Percentiles rank a stretch among this genome's conserved stretches.
phyloP scores from a whole-genome alignment of 2,113 vertebrate genomes.

The Mionectes macconnelli region DNA sequence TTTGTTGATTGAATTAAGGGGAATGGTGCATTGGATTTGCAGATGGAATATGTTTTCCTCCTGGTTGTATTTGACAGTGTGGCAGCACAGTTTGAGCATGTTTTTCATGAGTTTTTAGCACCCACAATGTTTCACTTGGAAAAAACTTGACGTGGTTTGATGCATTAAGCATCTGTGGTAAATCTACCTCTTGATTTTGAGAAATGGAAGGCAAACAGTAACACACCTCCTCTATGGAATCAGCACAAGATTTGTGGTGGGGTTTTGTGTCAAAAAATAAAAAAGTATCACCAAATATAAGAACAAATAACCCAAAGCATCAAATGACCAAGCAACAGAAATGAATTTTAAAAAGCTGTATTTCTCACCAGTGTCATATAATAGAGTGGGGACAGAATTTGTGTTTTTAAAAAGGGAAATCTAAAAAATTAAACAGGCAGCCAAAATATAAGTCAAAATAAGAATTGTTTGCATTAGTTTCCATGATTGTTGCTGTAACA shows the following conservation, averaged over 20 bases:
- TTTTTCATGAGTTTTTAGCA: background rate
- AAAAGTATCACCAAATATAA: background rate
- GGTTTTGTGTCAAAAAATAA: background rate
- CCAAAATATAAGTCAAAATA: background rate
- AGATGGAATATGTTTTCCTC: background rate
- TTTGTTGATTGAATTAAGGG: background rate
- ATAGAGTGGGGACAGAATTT: background rate
- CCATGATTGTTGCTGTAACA: background rate
- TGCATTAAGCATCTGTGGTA: constrained; percentile 41
- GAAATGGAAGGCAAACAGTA: background rate
- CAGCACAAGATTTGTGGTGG: background rate
- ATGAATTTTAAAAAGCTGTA: background rate
- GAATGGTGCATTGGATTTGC: background rate
- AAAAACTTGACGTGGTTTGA: background rate
- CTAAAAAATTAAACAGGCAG: background rate
- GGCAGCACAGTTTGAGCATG: background rate
- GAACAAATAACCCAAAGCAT: background rate
- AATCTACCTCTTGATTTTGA: constrained; percentile 36
- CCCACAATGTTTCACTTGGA: background rate
- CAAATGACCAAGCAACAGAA: background rate
- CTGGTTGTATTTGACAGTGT: background rate
- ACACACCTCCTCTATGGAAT: background rate
- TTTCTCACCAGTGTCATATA: background rate
- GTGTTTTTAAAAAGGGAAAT: background rate
- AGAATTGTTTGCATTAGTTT: background rate